phyloP scores from a whole-genome alignment of 2,888 invertebrate genomes.

The Tuta absoluta region DNA sequence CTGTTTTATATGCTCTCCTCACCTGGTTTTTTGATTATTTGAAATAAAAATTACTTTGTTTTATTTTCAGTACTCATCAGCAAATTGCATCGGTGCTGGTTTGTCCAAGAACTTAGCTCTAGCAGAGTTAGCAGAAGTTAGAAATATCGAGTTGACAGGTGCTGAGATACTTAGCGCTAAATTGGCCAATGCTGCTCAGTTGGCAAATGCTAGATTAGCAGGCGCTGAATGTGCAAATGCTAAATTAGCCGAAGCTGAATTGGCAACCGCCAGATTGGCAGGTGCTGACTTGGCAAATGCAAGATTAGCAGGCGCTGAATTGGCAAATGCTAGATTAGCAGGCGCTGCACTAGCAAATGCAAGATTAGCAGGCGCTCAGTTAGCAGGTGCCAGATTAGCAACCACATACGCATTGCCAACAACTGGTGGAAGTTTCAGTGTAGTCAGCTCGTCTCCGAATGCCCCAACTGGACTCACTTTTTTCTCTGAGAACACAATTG shows the following conservation, averaged over 20 bases:
- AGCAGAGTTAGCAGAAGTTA: background rate
- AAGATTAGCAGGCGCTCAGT: background rate
- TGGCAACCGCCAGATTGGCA: too few relatives aligned
- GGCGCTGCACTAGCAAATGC: background rate
- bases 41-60: background rate
- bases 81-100: slow-evolving; percentile 4
- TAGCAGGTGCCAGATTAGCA: background rate
- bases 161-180: background rate
- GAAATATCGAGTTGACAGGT: background rate
- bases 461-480: slow-evolving; percentile 49
- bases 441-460: slow-evolving; percentile 42
- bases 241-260: background rate
- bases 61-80: background rate
- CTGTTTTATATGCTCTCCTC: too few relatives aligned
- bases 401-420: background rate
- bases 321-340: background rate
- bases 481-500: slow-evolving; percentile 51
- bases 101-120: slow-evolving; percentile 2
- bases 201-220: background rate
- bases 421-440: slow-evolving; percentile 41
- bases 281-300: too few relatives aligned
- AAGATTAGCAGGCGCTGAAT: too few relatives aligned
- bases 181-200: background rate
- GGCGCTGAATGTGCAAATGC: background rate
- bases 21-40: too few relatives aligned